A percentile compares a stretch with the other conserved stretches of the same genome.
phyloP scores from a whole-genome alignment of 2,113 vertebrate species.

The Eptesicus fuscus region DNA sequence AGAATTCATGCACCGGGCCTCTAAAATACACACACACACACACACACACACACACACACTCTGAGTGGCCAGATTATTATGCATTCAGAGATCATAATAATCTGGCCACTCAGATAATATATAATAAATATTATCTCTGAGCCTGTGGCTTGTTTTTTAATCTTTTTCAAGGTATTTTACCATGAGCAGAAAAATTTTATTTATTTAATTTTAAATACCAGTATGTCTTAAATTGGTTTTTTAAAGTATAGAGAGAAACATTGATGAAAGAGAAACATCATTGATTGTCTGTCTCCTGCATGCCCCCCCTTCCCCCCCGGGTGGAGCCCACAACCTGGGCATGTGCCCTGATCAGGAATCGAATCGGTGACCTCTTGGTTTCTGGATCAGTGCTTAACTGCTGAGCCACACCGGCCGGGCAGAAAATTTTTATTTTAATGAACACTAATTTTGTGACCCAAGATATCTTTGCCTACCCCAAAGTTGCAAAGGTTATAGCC shows the following conservation, averaged over 20 bases:
- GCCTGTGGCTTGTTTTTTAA: neutral
- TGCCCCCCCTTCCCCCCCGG: too few species aligned
- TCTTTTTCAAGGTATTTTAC: neutral
- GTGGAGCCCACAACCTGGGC: neutral
- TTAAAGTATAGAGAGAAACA: neutral
- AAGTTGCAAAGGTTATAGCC: neutral
- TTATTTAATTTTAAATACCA: too few species aligned
- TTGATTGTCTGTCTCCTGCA: neutral
- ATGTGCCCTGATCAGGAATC: neutral
- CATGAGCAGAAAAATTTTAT: neutral
- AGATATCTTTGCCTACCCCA: neutral
- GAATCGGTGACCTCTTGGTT: neutral
- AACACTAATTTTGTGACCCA: neutral
- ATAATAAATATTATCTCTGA: neutral
- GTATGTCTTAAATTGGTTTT: neutral
- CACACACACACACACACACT: too few species aligned
- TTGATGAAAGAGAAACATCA: neutral
- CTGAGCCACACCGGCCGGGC: too few species aligned
- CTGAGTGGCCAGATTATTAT: too few species aligned
- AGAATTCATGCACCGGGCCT: too few species aligned
- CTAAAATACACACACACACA: too few species aligned
- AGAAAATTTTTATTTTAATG: neutral
- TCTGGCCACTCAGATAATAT: too few species aligned
- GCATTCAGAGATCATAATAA: too few species aligned
- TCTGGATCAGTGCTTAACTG: too few species aligned